A percentile compares a stretch with the other conserved stretches of the same genome.
Evolutionary conservation across 1,140 invertebrate genomes (phyloP).

Genomic region (Rhyacophila brunnea): DNA sequence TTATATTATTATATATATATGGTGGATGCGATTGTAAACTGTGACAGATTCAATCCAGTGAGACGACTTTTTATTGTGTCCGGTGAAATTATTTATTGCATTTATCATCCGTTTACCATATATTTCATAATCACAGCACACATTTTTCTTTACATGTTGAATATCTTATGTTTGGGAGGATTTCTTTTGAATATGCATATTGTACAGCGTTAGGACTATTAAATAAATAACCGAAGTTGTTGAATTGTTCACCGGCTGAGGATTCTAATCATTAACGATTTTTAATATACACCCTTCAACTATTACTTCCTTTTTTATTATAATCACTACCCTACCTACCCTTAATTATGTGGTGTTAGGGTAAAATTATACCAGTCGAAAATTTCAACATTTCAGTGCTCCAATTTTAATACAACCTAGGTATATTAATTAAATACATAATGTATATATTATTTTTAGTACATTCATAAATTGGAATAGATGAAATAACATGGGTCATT

Average conservation of each 20-base stretch:
- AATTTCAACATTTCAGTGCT: too few relatives aligned
- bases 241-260: slow-evolving; percentile 33
- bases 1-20: slow-evolving; percentile 6
- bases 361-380: too few relatives aligned
- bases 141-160: slow-evolving; percentile 30
- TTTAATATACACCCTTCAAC: too few relatives aligned
- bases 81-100: slow-evolving; percentile 3
- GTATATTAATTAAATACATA: too few relatives aligned
- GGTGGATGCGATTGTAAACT: slow-evolving; percentile 8
- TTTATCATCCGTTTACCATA: slow-evolving; percentile 3
- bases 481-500: too few relatives aligned
- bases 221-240: slow-evolving; percentile 42
- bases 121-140: slow-evolving; percentile 3
- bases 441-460: too few relatives aligned
- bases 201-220: slow-evolving; percentile 48
- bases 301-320: too few relatives aligned
- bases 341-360: too few relatives aligned
- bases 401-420: too few relatives aligned
- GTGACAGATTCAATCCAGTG: slow-evolving; percentile 1
- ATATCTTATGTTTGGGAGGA: slow-evolving; percentile 34
- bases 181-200: slow-evolving; percentile 38
- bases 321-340: too few relatives aligned
- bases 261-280: too few relatives aligned
- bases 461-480: too few relatives aligned
- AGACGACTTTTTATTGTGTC: slow-evolving; percentile 7